Base-by-base conservation (phyloP, 2,888 invertebrate species). In the Acanthosepion lycidas region DNA sequence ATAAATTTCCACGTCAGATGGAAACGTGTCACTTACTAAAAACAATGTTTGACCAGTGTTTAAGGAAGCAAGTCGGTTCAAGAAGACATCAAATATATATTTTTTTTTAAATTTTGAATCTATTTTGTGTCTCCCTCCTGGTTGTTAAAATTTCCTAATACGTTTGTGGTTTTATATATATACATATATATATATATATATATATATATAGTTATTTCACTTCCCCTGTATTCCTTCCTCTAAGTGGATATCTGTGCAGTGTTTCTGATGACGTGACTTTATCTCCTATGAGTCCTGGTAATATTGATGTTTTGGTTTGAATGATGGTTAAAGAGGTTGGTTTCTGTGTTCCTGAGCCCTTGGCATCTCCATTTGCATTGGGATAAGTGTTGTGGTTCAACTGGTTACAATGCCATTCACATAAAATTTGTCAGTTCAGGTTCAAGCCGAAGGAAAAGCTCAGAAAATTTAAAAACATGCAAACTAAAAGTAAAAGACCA, bases 21-120 rank as follows among this genome's bases (percentile, higher is more conserved):
- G 78, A 78, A 78, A 78, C 78, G 78, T 78, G 78, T 78, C 78
- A 78, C 78, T 78, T 78, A 78, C 78, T 78, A 78, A 78, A 78
- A 78, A 78, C 78, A 78, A 78, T 78, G n/a, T 78, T 78, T 78
- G 78, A 78, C 78, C 78, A 12, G 78, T 78, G 78, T 78, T 78
- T 78, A 78, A 78, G 78, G 12, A 78, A 78, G 78, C n/a, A 78
- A n/a, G 78, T 78, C n/a, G 78, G 78, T 78, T 78, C 78, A 78
- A 78, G 78, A 78, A n/a, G 78, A 78, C 78, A n/a, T 15, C 33
- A n/a, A n/a, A n/a, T 78, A 78, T 78, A 28, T 78, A 28, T 78
- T 78, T n/a, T 78, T 78, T n/a, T 78, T 78, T n/a, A n/a, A 78
- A 78, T 33, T 78, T 78, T 78, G 78, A 78, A 78, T 64, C 64